phyloP scores from a whole-genome alignment of 2,888 invertebrate species.

The Osmoderma eremita region DNA sequence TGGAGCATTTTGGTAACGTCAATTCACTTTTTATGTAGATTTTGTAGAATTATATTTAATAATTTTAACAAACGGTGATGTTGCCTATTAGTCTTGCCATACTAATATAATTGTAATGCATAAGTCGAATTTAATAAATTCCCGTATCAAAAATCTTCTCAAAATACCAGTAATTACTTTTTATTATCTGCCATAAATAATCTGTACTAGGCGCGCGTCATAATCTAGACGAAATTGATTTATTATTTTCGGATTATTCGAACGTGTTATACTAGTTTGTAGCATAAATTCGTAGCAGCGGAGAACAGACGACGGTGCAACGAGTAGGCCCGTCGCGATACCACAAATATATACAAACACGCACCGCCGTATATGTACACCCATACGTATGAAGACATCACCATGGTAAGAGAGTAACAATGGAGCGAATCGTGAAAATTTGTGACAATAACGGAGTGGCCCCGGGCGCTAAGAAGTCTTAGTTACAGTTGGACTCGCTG shows the following conservation, averaged over 20 bases:
- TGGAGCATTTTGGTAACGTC: too few relatives aligned
- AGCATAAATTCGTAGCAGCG: conserved; percentile 16
- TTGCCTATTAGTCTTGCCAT: too few relatives aligned
- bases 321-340: conserved; percentile 3
- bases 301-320: conserved; percentile 10
- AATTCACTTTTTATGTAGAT: too few relatives aligned
- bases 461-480: conserved; percentile 48
- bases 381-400: conserved; percentile 39
- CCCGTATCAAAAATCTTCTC: too few relatives aligned
- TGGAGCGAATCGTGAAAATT: conserved; percentile 44
- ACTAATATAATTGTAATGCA: too few relatives aligned
- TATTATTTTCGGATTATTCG: conserved; percentile 19
- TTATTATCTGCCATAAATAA: conserved; percentile 13
- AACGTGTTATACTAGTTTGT: conserved; percentile 15
- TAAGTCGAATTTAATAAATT: too few relatives aligned
- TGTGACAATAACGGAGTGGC: conserved; percentile 48
- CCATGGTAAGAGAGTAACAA: conserved; percentile 33
- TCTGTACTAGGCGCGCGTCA: not conserved
- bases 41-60: too few relatives aligned
- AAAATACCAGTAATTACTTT: too few relatives aligned
- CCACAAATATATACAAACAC: conserved; percentile 2
- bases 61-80: too few relatives aligned
- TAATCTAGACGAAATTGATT: conserved; percentile 11
- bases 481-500: conserved; percentile 49
- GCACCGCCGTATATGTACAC: not conserved